These are phyloP conservation scores for Crotalus viridis DNA, from an alignment of 2,113 vertebrate species.

Conservation along the genomic window DNA sequence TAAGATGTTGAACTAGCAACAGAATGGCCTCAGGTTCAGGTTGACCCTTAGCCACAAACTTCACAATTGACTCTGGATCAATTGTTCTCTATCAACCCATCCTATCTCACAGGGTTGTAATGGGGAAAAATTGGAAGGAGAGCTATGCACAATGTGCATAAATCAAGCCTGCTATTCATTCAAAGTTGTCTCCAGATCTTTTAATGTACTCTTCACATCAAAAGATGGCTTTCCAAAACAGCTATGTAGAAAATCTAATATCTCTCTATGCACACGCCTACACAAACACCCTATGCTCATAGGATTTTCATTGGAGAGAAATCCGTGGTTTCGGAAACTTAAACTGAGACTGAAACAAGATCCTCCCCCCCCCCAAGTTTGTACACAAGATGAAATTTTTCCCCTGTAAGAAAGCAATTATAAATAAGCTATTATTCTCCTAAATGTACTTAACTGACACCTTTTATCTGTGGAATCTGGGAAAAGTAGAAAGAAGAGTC, in stretches of 20 bases:
- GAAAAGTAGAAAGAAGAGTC: background rate
- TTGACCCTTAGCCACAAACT: background rate
- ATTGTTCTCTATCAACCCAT: background rate
- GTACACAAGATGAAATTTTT: background rate
- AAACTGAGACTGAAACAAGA: background rate
- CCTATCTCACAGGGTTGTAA: background rate
- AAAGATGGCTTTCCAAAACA: background rate
- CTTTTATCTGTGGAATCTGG: background rate
- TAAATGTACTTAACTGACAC: background rate
- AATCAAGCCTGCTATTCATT: background rate
- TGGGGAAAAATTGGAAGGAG: background rate
- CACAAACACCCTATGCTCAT: background rate
- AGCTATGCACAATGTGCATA: background rate
- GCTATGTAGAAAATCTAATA: background rate
- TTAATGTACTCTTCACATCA: background rate
- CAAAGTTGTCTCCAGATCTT: background rate
- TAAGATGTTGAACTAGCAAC: background rate
- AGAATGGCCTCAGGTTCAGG: background rate
- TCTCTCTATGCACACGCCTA: background rate
- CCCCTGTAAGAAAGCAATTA: background rate
- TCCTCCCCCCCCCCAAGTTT: background rate
- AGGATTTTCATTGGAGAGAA: background rate
- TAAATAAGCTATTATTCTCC: background rate
- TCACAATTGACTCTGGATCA: background rate
- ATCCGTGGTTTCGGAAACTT: background rate